Evolutionary conservation across 1,140 invertebrate genomes (phyloP), one percentile per base, ranked within the genome.

Genomic region (Ceratitis capitata): DNA sequence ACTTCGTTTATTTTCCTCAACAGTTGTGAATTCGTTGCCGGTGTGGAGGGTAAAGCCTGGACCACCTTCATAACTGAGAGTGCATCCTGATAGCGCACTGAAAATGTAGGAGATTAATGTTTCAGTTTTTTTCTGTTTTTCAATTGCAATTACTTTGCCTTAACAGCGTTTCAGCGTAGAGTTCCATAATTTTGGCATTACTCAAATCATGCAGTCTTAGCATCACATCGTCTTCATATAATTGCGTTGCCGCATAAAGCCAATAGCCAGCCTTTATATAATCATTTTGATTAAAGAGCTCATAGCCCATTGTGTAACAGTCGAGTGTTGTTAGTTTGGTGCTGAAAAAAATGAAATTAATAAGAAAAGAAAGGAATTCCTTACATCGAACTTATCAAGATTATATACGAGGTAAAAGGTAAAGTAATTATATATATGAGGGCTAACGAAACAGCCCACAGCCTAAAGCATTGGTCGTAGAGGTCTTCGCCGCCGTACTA

Each of bases 1-100:
- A 97, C 93, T 87, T 95, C 94, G 88, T 95, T 95, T 87, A 96
- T 94, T 90, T 97, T 98, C 2, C 32, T 16, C 32, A 45, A 5
- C 2, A 78, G 35, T 6, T 45, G 5, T 10, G 69, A 78, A 3
- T 78, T 45, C 6, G 35, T 16, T 10, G 39, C 19, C 9, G 19
- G 2, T 7, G 5, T 6, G 3, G 42, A 7, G 35, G 83, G 87
- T 56, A 87, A 45, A 58, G 82, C 29, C 16, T 88, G 16, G 64
- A 89, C 88, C 42, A 86, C 86, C n/a, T 89, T 82, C 14, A 91
- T 56, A 74, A 89, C 87, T 82, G 82, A 82, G 1, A 89, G n/a
- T 26, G 89, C 89, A 85, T 91, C 89, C n/a, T 74, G 78, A 29
- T 87, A 84, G 19, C 86, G 78, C 69, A 87, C 89, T 90, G 35